A percentile compares a stretch with the other conserved stretches of the same genome.
Evolutionary conservation across 2,113 vertebrate genomes (phyloP).

Genomic region (Sinocyclocheilus anshuiensis): DNA sequence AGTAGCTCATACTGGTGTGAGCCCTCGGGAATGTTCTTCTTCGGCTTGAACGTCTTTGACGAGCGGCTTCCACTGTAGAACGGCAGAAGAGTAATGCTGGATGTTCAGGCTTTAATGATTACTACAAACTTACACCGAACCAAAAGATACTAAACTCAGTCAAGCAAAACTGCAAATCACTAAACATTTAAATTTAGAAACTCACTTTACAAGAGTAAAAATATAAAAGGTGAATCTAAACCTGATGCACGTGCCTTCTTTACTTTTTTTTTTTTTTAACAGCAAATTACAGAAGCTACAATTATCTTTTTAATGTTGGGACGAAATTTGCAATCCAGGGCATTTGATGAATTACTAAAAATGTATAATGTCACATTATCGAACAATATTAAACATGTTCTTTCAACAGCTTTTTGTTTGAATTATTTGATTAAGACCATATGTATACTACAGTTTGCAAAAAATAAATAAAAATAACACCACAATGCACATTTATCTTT

Average conservation of each 20-base stretch:
- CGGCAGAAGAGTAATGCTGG: background rate
- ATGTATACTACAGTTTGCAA: background rate
- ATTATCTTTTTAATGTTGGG: background rate
- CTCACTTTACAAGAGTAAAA: background rate
- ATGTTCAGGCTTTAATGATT: background rate
- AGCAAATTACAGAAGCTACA: background rate
- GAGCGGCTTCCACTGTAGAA: constrained; percentile 81
- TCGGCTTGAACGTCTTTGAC: constrained; percentile 89
- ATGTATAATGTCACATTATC: background rate
- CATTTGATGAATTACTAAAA: background rate
- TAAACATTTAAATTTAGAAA: background rate
- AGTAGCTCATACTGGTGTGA: constrained; percentile 87
- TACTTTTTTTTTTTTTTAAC: no score
- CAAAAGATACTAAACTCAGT: background rate
- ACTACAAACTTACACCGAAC: background rate
- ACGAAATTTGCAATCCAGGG: background rate
- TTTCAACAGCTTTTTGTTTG: background rate
- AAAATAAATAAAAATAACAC: background rate
- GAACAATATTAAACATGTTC: background rate
- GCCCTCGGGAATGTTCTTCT: constrained; percentile 88
- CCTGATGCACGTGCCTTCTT: background rate
- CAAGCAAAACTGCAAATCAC: background rate
- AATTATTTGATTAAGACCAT: background rate
- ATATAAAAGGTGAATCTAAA: background rate
- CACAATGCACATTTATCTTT: background rate